Base-by-base conservation (phyloP, 2,888 invertebrate species). In the Drosophila helvetica region DNA sequence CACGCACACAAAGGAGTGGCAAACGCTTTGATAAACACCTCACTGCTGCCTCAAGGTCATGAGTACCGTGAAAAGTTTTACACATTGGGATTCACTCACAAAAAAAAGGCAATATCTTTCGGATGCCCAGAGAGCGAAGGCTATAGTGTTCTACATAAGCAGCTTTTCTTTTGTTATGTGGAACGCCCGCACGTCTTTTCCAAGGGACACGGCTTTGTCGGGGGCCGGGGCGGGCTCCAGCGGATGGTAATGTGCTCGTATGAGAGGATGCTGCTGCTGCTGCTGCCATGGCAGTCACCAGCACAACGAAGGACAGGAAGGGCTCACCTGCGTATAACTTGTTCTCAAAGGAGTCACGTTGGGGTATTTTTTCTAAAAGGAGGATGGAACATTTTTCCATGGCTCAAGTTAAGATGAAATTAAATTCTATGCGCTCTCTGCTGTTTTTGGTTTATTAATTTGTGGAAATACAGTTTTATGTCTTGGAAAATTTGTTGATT, bases 131-230 rank as follows among this genome's bases (percentile, higher is more conserved):
- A 17, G 10, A n/a, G 42, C 38, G 38, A 71, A 52, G 55, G 74
- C 65, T 47, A 7, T 7, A 51, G 42, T 48, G 74, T 64, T 73
- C 65, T 73, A 48, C 57, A 58, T 72, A 79, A 87, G 82, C 77
- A 63, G 81, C 82, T 87, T 87, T 83, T 72, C 75, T 62, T 85
- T 79, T 82, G 75, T 79, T 75, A 74, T 64, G 58, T 56, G 61
- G 57, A 75, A 64, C 47, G 65, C 60, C 47, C 60, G 61, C 81
- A 81, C 77, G 68, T 77, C 63, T 59, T 55, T 52, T 57, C n/a
- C 30, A 10, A 52, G 53, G 55, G 47, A 45, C 61, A 45, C 52
- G 52, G 46, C 54, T 61, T 63, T 6, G 45, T 45, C 43, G 5
- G 8, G 43, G 43, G 63, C n/a, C 59, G 27, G 51, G 51, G 6